Evolutionary conservation across 2,797 vertebrate species (phyloP).

Genomic region (Phataginus tetradactyla): DNA sequence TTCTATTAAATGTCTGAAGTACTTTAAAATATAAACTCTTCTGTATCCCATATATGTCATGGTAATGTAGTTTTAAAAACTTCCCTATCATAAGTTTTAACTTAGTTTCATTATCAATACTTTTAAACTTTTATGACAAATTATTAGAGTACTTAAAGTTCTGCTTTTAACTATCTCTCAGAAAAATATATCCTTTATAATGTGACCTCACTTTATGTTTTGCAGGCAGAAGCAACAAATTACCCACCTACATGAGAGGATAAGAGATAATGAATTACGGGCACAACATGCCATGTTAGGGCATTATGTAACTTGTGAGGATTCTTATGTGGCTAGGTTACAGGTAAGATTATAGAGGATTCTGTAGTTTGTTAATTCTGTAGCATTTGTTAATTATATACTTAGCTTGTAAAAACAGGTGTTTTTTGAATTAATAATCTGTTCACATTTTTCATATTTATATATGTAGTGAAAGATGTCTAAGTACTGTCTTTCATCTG

Average conservation of each 20-base stretch:
- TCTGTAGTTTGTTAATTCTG: background rate
- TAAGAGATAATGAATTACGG: slow-evolving; percentile 94
- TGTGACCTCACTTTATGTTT: slow-evolving; percentile 75
- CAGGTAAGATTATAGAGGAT: slow-evolving; percentile 87
- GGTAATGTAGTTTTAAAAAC: background rate
- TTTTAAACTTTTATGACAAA: background rate
- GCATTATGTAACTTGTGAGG: slow-evolving; percentile 90
- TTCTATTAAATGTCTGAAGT: background rate
- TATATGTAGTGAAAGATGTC: background rate
- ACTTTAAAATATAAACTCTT: background rate
- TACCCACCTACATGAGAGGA: slow-evolving; percentile 92
- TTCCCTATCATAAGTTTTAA: background rate
- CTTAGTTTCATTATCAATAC: background rate
- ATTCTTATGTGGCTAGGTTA: slow-evolving; percentile 86
- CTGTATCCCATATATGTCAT: background rate
- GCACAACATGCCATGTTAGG: slow-evolving; percentile 93
- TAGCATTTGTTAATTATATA: background rate
- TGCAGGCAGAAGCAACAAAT: slow-evolving; percentile 97
- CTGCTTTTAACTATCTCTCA: background rate
- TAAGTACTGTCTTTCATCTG: background rate
- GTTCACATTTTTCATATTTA: background rate
- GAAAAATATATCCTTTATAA: slow-evolving; percentile 52
- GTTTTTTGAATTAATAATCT: background rate
- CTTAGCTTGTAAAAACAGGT: background rate
- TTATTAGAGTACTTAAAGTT: slow-evolving; percentile 29